These are phyloP conservation scores for Coleophora deauratella DNA, from an alignment of 2,888 invertebrate species.

Conservation along the genomic window DNA sequence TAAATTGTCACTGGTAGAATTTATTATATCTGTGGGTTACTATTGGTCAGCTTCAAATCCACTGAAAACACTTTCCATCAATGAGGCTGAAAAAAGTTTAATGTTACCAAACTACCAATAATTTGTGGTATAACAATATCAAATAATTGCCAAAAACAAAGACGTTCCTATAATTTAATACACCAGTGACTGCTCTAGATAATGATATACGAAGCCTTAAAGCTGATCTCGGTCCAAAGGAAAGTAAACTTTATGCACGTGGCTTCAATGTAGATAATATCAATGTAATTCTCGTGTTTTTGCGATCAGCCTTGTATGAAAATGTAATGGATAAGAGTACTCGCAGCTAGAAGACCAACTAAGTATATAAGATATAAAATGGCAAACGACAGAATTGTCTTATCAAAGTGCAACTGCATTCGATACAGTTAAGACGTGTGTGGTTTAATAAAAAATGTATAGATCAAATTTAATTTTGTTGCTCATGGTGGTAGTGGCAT, in stretches of 20 bases:
- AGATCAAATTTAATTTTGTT: constrained; percentile 28
- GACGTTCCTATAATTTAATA: constrained; percentile 34
- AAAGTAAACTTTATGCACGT: constrained; percentile 23
- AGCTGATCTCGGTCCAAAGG: constrained; percentile 3
- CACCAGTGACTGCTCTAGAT: constrained; percentile 50
- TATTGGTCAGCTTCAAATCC: no score
- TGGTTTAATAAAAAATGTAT: constrained; percentile 38
- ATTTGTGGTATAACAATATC: background rate
- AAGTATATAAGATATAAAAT: constrained; percentile 66
- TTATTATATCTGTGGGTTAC: no score
- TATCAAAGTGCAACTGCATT: constrained; percentile 57
- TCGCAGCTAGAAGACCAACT: constrained; percentile 51
- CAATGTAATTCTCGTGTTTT: constrained; percentile 31
- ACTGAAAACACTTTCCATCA: no score
- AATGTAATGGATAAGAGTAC: constrained; percentile 61
- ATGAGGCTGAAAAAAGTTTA: background rate
- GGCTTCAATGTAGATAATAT: constrained; percentile 13
- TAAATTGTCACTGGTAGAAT: no score
- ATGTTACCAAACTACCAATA: no score
- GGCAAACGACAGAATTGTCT: constrained; percentile 47
- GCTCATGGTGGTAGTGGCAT: constrained; percentile 26
- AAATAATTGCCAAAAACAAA: constrained; percentile 6
- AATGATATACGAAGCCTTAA: constrained; percentile 45
- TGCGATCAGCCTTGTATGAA: constrained; percentile 68
- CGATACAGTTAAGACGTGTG: constrained; percentile 45